Conservation (phyloP, 2,797 vertebrate genomes). For the Chelonia mydas region DNA sequence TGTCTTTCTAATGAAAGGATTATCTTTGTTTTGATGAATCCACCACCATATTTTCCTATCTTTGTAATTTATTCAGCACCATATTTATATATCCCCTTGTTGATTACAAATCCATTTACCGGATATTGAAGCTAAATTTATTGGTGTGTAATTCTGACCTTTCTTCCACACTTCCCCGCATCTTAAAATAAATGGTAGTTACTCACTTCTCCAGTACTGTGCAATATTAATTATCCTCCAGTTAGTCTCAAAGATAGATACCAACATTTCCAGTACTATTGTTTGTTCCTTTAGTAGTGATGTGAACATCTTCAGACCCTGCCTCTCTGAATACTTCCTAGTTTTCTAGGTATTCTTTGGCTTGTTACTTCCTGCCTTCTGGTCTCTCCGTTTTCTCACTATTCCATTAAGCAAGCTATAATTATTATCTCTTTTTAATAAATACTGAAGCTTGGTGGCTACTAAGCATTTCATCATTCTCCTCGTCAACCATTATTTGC, state of each 20-base stretch:
- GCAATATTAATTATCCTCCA: background rate
- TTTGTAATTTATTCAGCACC: background rate
- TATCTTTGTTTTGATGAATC: background rate
- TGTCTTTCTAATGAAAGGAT: background rate
- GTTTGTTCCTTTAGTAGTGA: background rate
- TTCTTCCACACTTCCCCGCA: background rate
- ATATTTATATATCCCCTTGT: background rate
- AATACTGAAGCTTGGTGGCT: constrained; percentile 20
- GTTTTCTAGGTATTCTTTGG: background rate
- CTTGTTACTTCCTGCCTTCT: background rate
- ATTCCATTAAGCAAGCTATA: constrained; percentile 55
- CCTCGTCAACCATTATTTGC: constrained; percentile 48
- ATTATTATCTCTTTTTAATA: constrained; percentile 44
- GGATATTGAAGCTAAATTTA: background rate
- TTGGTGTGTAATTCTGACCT: background rate
- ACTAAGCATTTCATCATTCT: constrained; percentile 44
- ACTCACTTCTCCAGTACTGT: background rate
- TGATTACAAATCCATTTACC: background rate
- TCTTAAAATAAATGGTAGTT: background rate
- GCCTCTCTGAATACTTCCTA: background rate
- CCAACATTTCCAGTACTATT: background rate
- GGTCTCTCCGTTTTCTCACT: constrained; percentile 19
- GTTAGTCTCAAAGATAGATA: constrained; percentile 23
- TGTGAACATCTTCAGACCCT: background rate
- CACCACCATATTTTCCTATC: background rate